These are phyloP conservation scores for Spilogale gracilis DNA, from an alignment of 2,113 vertebrate genomes.

Conservation along the genomic window DNA sequence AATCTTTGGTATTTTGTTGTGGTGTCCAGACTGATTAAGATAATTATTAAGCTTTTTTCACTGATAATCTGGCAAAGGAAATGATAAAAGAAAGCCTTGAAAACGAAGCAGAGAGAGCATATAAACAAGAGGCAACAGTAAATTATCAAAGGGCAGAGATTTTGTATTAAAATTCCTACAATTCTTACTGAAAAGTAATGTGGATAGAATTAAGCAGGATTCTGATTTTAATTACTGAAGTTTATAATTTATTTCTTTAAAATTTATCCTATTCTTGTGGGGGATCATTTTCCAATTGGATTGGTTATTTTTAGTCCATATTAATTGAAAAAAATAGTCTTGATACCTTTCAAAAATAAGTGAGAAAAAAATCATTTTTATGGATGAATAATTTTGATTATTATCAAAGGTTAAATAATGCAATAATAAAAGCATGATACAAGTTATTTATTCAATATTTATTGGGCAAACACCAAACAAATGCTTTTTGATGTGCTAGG, in stretches of 20 bases:
- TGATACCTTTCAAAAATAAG: neutral
- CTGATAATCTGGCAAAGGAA: neutral
- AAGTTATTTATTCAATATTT: neutral
- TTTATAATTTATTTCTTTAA: neutral
- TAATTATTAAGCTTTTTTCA: neutral
- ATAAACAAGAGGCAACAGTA: neutral
- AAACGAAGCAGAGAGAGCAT: neutral
- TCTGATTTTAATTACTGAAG: neutral
- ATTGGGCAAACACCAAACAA: neutral
- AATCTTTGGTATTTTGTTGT: neutral
- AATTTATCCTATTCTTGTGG: neutral
- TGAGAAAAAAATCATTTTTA: neutral
- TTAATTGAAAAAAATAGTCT: neutral
- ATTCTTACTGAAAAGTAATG: neutral
- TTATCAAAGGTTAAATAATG: neutral
- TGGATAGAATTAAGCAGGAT: neutral
- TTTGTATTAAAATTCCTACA: neutral
- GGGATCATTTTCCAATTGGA: neutral
- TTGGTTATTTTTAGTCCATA: neutral
- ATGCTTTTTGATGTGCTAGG: neutral
- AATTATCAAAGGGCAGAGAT: neutral
- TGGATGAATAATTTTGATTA: neutral
- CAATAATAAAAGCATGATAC: neutral
- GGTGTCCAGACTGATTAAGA: neutral
- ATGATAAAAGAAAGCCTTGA: neutral